Conservation (phyloP, 1,140 invertebrate genomes). For the Anthonomus grandis region DNA sequence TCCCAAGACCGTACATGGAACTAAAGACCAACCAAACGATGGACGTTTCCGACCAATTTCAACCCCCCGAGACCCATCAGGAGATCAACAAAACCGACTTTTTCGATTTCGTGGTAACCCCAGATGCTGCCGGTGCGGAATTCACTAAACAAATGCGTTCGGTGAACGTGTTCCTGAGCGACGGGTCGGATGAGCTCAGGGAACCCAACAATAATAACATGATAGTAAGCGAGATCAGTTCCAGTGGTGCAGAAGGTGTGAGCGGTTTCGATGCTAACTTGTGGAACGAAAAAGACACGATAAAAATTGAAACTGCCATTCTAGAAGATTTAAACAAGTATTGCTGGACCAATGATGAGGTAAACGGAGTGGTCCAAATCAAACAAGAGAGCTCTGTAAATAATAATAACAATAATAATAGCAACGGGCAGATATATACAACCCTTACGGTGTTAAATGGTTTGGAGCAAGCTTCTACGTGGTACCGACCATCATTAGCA, state of each 20-base stretch:
- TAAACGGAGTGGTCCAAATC: slow-evolving; percentile 51
- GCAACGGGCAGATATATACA: slow-evolving; percentile 61
- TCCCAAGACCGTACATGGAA: slow-evolving; percentile 30
- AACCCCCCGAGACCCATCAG: slow-evolving; percentile 62
- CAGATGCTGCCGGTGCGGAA: slow-evolving; percentile 61
- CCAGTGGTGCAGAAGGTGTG: slow-evolving; percentile 46
- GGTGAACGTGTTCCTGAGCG: slow-evolving; percentile 58
- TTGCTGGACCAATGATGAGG: slow-evolving; percentile 67
- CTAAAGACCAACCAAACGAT: slow-evolving; percentile 52
- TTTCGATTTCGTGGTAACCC: slow-evolving; percentile 81
- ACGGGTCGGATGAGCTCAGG: slow-evolving; percentile 54
- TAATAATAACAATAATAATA: slow-evolving; percentile 52
- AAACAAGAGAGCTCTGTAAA: slow-evolving; percentile 52
- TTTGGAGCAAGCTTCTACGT: slow-evolving; percentile 52
- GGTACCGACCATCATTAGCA: slow-evolving; percentile 52
- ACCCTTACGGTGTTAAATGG: slow-evolving; percentile 63
- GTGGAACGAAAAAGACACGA: slow-evolving; percentile 69
- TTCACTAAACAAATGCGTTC: slow-evolving; percentile 62
- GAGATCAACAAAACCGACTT: slow-evolving; percentile 76
- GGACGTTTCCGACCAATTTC: slow-evolving; percentile 77
- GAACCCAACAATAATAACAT: slow-evolving; percentile 65
- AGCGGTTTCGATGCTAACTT: slow-evolving; percentile 61
- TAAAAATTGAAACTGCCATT: slow-evolving; percentile 66
- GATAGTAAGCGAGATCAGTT: slow-evolving; percentile 43
- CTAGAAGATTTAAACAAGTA: slow-evolving; percentile 78